Evolutionary conservation across 2,888 invertebrate genomes (phyloP), one percentile per base, ranked within the genome.

Genomic region (Dryobota labecula): DNA sequence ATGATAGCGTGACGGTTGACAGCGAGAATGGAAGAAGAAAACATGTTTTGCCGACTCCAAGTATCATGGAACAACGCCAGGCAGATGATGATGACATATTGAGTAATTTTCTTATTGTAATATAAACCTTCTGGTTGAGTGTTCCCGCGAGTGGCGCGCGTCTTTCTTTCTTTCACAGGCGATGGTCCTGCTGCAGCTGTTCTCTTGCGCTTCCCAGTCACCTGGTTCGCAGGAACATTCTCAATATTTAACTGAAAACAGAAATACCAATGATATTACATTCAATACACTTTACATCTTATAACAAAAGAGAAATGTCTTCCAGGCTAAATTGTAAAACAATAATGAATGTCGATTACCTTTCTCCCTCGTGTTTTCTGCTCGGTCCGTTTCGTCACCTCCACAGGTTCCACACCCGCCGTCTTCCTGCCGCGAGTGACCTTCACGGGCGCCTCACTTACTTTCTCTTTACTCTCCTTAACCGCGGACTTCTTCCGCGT

Each of bases 121-220:
- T 15, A 43, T 15, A 47, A 43, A 76, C 63, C 80, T 57, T 63
- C 53, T 13, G 36, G 20, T 13, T 27, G 41, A 0, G 57, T 13
- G 57, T 33, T 41, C 9, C 30, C 66, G 36, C 67, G 71, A 43
- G 67, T 43, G 11, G 43, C 56, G 63, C 63, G 69, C 11, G 57
- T 58, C 51, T 66, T 73, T 43, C 57, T 68, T 47, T 90, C 90
- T 84, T 83, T 86, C 85, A 68, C 77, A 5, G 90, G 83, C 0
- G 87, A 76, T 1, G 82, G 56, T 30, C 86, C 87, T 15, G 69
- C 69, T n/a, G 83, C 84, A 57, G 84, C 75, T 53, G 84, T 86
- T 65, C 89, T 83, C 65, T 89, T 90, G n/a, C 90, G 88, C 47
- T 83, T 83, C 2, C 74, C 69, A 41, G 60, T 78, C 64, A 38